Evolutionary conservation across 2,888 invertebrate genomes (phyloP), one percentile per base, ranked within the genome.

Genomic region (Hirtodrosophila histrioides): DNA sequence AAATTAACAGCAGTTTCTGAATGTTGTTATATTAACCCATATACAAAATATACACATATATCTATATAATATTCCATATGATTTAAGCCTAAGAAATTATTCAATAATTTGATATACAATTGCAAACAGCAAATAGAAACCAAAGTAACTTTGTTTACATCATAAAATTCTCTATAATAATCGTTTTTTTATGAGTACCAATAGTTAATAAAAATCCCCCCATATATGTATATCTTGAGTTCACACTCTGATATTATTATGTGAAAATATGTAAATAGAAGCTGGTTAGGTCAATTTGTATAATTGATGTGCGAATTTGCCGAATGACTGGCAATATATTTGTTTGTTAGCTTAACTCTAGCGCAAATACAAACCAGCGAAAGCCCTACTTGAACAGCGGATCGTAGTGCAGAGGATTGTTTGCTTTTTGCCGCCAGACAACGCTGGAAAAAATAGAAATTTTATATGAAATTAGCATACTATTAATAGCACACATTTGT

Each of bases 401-500:
- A 2, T 69, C 75, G 33, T 89, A 89, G 67, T 79, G 70, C 35
- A 39, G 43, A 0, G 63, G 46, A 51, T 79, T 71, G 1, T 12
- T 54, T 6, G 64, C 45, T 56, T 86, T 88, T 49, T 80, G 66
- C 3, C 69, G 78, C 65, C 81, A 75, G 44, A 89, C 70, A n/a
- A 80, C 66, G 35, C 89, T 89, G 62, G 37, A 71, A 75, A 44
- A 17, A 50, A 36, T 49, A 4, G 6, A 29, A 35, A 46, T 10
- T 9, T 4, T 41, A 23, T 24, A 35, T 17, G 4, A 2, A 55
- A 37, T 31, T 46, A 70, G 23, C 6, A 39, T 8, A 40, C 9
- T 31, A 31, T 45, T n/a, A 33, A 64, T 46, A 8, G n/a, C 17
- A 55, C 36, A 27, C 37, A 54, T 31, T 24, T 2, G 6, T 40